Base-by-base conservation (phyloP, 2,797 vertebrate genomes). In the Oreochromis grahami region DNA sequence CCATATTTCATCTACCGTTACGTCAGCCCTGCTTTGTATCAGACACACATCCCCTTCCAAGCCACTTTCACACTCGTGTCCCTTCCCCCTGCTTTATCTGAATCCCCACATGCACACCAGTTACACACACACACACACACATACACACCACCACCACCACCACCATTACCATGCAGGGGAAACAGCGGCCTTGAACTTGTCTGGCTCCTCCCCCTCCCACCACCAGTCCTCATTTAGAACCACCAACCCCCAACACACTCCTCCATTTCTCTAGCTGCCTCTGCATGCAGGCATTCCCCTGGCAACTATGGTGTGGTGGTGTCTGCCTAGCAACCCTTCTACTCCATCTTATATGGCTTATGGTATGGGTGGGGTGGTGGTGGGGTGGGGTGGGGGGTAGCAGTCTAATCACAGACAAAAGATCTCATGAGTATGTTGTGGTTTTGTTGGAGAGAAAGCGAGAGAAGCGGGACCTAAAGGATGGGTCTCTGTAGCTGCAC, bases 261-360 rank as follows among this genome's bases (percentile, higher is more conserved):
- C 88, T 87, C 93, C 91, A 86, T 91, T 87, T 91, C 81, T 88
- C 80, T 88, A 83, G 93, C 92, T 95, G 92, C 93, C 88, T 95
- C 93, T 95, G 91, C 92, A 93, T 95, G 93, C 90, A 92, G 94
- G 91, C 92, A 95, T 96, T 96, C 93, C 96, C 96, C 94, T 94
- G 95, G 95, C 94, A 96, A 96, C 96, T 84, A 90, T 93, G 94
- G 91, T 91, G 91, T 93, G 92, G 90, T 86, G 85, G 91, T 88
- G 93, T 87, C 95, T 96, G 96, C 96, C 94, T 96, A 96, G 96
- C 95, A 96, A 96, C 94, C 94, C 84, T 89, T 84, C 89, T 81
- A n/a, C 78, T 88, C 52, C 72, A 81, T 87, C 88, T 78, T 86
- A 84, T 82, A 76, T 87, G 82, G 88, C 84, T 92, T n/a, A 77